Percentiles rank a stretch among this genome's conserved stretches.
Evolutionary conservation across 2,888 invertebrate species (phyloP).

Genomic region (Conchocele bisecta): DNA sequence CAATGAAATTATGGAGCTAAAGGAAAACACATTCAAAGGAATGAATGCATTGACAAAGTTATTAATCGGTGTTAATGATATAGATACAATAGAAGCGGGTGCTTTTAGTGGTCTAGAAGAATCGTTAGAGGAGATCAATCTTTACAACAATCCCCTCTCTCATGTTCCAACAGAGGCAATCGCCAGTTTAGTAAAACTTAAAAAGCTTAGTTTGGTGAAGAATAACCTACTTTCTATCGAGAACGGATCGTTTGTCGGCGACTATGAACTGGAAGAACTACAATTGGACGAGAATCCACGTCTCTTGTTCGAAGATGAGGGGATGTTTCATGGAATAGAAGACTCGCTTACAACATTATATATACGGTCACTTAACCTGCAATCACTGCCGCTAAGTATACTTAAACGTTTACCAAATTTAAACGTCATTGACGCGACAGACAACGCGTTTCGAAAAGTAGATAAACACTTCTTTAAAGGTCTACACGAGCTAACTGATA

Average conservation of each 20-base stretch:
- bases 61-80: conserved; percentile 59
- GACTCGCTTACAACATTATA: conserved; percentile 59
- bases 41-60: conserved; percentile 50
- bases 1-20: conserved; percentile 47
- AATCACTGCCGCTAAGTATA: conserved; percentile 46
- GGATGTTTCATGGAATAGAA: conserved; percentile 60
- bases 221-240: conserved; percentile 33
- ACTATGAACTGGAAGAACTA: conserved; percentile 45
- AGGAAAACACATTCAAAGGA: conserved; percentile 44
- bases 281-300: conserved; percentile 52
- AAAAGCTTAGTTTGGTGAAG: conserved; percentile 48
- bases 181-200: conserved; percentile 43
- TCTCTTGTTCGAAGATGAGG: conserved; percentile 42
- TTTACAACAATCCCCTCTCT: conserved; percentile 59
- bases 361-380: conserved; percentile 51
- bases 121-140: conserved; percentile 56
- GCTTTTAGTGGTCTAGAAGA: conserved; percentile 57
- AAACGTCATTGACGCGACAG: conserved; percentile 57
- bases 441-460: conserved; percentile 50
- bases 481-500: conserved; percentile 25
- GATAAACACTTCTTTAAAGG: conserved; percentile 55
- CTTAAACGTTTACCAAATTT: conserved; percentile 41
- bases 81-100: conserved; percentile 48
- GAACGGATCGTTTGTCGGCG: conserved; percentile 55
- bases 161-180: conserved; percentile 56